These are phyloP conservation scores for Aphidius ervi DNA, from an alignment of 1,140 invertebrate genomes.

Conservation along the genomic window DNA sequence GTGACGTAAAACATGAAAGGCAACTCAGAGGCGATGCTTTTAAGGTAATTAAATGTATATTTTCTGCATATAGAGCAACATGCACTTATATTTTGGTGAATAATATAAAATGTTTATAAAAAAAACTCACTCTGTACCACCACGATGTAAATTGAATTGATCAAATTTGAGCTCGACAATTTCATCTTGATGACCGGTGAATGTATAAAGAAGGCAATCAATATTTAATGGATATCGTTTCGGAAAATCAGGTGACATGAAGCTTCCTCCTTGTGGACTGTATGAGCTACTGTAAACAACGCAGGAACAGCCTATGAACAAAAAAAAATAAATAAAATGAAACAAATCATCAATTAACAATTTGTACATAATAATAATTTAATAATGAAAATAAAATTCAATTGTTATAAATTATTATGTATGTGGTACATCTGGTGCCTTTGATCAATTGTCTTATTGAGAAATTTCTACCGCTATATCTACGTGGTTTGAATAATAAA, in stretches of 20 bases:
- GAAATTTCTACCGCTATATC: too few relatives aligned
- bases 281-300: constrained; percentile 74
- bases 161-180: constrained; percentile 78
- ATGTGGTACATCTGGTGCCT: too few relatives aligned
- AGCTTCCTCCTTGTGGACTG: constrained; percentile 72
- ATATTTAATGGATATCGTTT: constrained; percentile 69
- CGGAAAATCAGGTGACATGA: constrained; percentile 80
- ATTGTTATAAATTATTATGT: too few relatives aligned
- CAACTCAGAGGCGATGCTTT: too few relatives aligned
- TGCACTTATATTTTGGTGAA: constrained; percentile 1
- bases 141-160: constrained; percentile 70
- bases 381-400: too few relatives aligned
- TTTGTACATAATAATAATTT: too few relatives aligned
- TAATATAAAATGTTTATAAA: not conserved
- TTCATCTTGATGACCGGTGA: constrained; percentile 70
- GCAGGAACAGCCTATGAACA: constrained; percentile 82
- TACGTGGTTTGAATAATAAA: too few relatives aligned
- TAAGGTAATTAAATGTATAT: too few relatives aligned
- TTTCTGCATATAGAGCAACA: too few relatives aligned
- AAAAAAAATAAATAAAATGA: constrained; percentile 27
- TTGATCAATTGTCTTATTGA: too few relatives aligned
- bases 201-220: constrained; percentile 83
- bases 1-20: too few relatives aligned
- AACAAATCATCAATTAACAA: too few relatives aligned
- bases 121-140: constrained; percentile 60